Percentiles rank a stretch among this genome's conserved stretches.
Evolutionary conservation across 1,140 invertebrate species (phyloP).

Genomic region (Drosophila subpulchrella): DNA sequence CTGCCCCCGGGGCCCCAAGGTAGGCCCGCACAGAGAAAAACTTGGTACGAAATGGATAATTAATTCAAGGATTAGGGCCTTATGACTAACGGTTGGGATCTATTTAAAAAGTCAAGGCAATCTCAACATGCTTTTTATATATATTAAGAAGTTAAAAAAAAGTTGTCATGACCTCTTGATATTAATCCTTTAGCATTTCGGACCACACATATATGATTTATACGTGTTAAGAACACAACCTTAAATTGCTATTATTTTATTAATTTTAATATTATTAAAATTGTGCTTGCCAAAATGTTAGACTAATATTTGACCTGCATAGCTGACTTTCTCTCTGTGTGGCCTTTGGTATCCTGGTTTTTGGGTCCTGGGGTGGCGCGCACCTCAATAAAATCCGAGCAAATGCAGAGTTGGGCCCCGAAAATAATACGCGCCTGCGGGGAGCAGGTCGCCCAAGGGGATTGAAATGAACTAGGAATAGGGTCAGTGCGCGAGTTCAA

Average conservation of each 20-base stretch:
- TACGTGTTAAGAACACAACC: no score
- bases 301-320: neutral
- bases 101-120: neutral
- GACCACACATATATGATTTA: no score
- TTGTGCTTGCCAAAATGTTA: no score
- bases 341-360: neutral
- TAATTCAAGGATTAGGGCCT: no score
- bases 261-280: no score
- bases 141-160: no score
- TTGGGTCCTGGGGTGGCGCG: conserved; percentile 8
- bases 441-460: neutral
- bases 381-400: conserved; percentile 70
- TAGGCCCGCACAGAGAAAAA: neutral
- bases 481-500: conserved; percentile 78
- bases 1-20: neutral
- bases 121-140: no score
- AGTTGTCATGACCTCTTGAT: no score
- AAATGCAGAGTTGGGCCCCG: conserved; percentile 46
- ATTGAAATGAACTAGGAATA: conserved; percentile 29
- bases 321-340: neutral
- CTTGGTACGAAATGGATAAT: neutral
- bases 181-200: no score
- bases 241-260: no score
- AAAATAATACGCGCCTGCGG: conserved; percentile 59
- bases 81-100: no score